phyloP scores from a whole-genome alignment of 2,113 vertebrate genomes.

The Hemiprocne comata region DNA sequence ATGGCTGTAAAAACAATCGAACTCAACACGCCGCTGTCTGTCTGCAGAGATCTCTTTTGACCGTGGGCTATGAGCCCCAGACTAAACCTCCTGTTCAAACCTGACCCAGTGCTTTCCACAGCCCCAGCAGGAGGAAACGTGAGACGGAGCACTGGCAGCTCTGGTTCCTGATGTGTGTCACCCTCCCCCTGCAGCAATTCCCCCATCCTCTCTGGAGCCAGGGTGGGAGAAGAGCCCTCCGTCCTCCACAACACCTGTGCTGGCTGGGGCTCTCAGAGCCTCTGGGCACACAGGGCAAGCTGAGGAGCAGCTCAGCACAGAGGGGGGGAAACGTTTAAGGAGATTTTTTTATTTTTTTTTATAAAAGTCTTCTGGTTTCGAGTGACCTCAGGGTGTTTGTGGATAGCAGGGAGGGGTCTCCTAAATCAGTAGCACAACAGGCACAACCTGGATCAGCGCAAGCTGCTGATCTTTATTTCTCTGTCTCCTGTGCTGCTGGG shows the following conservation, averaged over 20 bases:
- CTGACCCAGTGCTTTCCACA: constrained; percentile 48
- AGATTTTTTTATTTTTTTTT: background rate
- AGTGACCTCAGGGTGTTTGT: constrained; percentile 65
- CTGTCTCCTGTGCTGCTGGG: background rate
- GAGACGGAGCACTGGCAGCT: constrained; percentile 72
- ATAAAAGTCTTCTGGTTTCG: constrained; percentile 66
- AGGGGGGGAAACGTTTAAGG: background rate
- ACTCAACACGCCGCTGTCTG: background rate
- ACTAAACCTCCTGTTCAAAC: constrained; percentile 66
- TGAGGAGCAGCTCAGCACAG: constrained; percentile 64
- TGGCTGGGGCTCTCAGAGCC: constrained; percentile 63
- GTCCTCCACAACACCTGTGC: constrained; percentile 47
- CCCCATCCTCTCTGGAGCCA: constrained; percentile 72
- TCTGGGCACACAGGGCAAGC: constrained; percentile 70
- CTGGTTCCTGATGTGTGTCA: constrained; percentile 48
- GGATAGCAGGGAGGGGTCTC: background rate
- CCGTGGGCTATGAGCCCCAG: constrained; percentile 62
- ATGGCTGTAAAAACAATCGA: background rate
- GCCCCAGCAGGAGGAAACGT: constrained; percentile 53
- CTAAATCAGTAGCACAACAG: constrained; percentile 43
- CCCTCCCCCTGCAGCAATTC: constrained; percentile 46
- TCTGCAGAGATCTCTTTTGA: constrained; percentile 45
- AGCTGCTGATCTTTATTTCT: constrained; percentile 2
- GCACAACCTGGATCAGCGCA: background rate
- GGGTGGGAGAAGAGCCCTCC: constrained; percentile 32